A percentile compares a stretch with the other conserved stretches of the same genome.
Evolutionary conservation across 35 echinoderm and acorn worm species (phyloP).

Genomic region (Ophioderma brevispina): DNA sequence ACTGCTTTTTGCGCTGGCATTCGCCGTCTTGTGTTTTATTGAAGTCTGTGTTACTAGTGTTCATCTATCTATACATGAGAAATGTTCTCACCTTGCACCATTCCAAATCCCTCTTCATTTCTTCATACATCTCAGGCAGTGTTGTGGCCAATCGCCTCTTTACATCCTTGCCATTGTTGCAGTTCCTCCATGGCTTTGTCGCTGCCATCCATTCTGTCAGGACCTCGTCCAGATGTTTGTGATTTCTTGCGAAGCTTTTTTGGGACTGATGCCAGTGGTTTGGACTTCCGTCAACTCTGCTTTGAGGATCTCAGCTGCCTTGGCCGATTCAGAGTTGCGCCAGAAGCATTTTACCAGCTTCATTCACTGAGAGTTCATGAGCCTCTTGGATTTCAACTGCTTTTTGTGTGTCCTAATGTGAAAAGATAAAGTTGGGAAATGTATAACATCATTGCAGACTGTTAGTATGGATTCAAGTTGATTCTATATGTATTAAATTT

Average conservation of each 20-base stretch:
- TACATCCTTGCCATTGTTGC: conserved; percentile 65
- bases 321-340: conserved; percentile 66
- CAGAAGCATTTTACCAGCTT: conserved; percentile 77
- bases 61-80: no score
- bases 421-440: background rate
- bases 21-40: no score
- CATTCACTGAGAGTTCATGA: conserved; percentile 78
- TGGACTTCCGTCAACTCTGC: conserved; percentile 69
- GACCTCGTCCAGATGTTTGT: conserved; percentile 54
- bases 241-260: conserved; percentile 60
- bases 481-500: no score
- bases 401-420: conserved; percentile 77
- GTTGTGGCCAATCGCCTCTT: conserved; percentile 45
- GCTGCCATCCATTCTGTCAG: conserved; percentile 68
- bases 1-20: no score
- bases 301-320: conserved; percentile 72
- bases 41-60: no score
- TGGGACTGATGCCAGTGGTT: conserved; percentile 82
- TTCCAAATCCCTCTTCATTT: conserved; percentile 67
- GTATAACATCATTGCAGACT: no score
- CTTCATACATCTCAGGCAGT: conserved; percentile 77
- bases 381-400: conserved; percentile 71
- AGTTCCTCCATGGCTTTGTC: conserved; percentile 79
- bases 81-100: conserved; percentile 81
- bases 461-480: no score